Conservation (phyloP, 30 jellyfish, hydroid and myxozoan species). For the Cassiopea andromeda region DNA sequence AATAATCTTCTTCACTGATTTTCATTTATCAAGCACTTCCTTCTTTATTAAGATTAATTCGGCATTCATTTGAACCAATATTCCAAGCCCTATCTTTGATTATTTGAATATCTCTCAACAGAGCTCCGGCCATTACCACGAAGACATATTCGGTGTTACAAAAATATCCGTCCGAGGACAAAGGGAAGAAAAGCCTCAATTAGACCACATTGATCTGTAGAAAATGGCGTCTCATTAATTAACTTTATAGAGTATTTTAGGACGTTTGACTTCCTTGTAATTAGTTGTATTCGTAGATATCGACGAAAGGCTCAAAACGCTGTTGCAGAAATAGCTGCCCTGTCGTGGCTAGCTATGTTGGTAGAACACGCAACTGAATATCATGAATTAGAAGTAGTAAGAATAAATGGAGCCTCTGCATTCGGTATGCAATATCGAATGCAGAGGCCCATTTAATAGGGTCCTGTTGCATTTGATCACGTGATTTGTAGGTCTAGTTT, state of each 20-base stretch:
- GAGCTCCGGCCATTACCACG: constrained; percentile 87
- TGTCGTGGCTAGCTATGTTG: not conserved
- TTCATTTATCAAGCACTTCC: not conserved
- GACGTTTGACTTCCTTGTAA: not conserved
- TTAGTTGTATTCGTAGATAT: not conserved
- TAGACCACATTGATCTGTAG: too few species aligned
- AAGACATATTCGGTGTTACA: constrained; percentile 84
- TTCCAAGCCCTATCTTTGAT: not conserved
- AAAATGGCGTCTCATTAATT: not conserved
- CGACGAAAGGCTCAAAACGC: not conserved
- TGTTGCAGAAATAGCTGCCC: not conserved
- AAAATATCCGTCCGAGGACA: constrained; percentile 5
- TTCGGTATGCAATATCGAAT: too few species aligned
- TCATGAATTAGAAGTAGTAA: too few species aligned
- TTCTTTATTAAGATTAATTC: too few species aligned
- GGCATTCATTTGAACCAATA: not conserved
- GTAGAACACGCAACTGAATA: too few species aligned
- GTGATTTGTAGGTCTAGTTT: too few species aligned
- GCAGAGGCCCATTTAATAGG: too few species aligned
- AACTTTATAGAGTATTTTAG: not conserved
- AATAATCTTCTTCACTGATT: too few species aligned
- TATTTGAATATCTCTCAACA: not conserved
- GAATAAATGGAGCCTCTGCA: too few species aligned
- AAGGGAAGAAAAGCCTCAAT: not conserved
- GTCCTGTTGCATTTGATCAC: too few species aligned